Evolutionary conservation across 2,888 invertebrate species (phyloP), one percentile per base, ranked within the genome.

Genomic region (Serrognathus titanus): DNA sequence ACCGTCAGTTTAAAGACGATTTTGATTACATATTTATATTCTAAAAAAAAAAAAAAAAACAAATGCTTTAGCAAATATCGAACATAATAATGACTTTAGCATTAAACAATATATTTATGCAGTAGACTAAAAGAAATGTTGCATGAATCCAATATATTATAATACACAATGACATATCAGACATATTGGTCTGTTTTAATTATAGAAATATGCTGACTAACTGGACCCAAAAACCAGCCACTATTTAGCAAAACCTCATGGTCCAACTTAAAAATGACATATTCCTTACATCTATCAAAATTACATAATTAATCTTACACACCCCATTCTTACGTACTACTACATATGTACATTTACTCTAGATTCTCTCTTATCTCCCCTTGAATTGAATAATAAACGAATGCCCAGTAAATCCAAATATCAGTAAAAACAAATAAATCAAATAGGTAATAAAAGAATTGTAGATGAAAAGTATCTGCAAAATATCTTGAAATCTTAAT

Each of bases 171-270:
- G 20, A 10, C 11, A 9, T 40, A 40, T 43, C 10, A 10, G 16
- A 43, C 24, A 31, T 31, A 31, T 31, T 31, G 24, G 24, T 31
- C 24, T 31, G 24, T 6, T 13, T 43, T 43, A 11, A 43, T 53
- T 58, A 55, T 55, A 55, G 54, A 58, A 66, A 65, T 66, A 66
- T 62, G 67, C 66, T 66, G 65, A 66, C 67, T 68, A 67, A 67
- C 65, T 70, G 70, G 70, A 69, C 70, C 70, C 70, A 68, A 70
- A 68, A 69, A 69, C 69, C 69, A 68, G 68, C 67, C 66, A 63
- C 63, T 65, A 63, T 62, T 60, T 63, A 57, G 66, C 67, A 66
- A 65, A 66, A 68, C 63, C 63, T 66, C 62, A 53, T 66, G 67
- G 69, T 66, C 68, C 69, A 67, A 63, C 65, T 66, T 64, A 67